phyloP scores from a whole-genome alignment of 23 tunicate genomes.

The Styela clava region DNA sequence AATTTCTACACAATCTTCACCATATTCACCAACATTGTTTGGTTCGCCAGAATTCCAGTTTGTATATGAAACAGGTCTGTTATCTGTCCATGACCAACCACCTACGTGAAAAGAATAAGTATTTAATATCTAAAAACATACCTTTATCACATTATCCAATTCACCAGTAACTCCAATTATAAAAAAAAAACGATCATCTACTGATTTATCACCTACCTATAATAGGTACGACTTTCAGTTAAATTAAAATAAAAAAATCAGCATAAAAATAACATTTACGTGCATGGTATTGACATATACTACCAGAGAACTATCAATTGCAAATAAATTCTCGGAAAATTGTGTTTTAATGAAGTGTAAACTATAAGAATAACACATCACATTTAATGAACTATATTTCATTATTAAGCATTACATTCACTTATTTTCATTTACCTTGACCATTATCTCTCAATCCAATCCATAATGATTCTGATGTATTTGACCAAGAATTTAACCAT shows the following conservation, averaged over 20 bases:
- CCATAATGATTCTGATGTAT: conserved; percentile 73
- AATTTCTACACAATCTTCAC: conserved; percentile 94
- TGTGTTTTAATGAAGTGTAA: too few species aligned
- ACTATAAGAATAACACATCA: too few species aligned
- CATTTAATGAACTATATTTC: too few species aligned
- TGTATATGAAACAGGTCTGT: conserved; percentile 69
- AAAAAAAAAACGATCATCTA: background rate
- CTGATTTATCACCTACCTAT: background rate
- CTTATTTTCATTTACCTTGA: too few species aligned
- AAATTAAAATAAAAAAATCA: background rate
- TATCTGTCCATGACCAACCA: conserved; percentile 88
- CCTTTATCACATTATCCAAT: background rate
- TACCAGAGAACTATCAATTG: too few species aligned
- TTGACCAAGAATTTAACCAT: conserved; percentile 76
- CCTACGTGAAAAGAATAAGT: conserved; percentile 40
- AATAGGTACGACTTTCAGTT: background rate
- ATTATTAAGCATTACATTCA: too few species aligned
- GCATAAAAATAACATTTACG: too few species aligned
- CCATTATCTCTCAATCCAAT: conserved; percentile 75
- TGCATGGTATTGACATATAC: too few species aligned
- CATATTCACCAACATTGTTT: conserved; percentile 61
- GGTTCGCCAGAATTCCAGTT: conserved; percentile 93
- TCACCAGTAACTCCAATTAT: background rate
- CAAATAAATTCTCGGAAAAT: too few species aligned
- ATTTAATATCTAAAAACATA: background rate